Base-by-base conservation (phyloP, 2,888 invertebrate species). In the Dryomyza anilis region DNA sequence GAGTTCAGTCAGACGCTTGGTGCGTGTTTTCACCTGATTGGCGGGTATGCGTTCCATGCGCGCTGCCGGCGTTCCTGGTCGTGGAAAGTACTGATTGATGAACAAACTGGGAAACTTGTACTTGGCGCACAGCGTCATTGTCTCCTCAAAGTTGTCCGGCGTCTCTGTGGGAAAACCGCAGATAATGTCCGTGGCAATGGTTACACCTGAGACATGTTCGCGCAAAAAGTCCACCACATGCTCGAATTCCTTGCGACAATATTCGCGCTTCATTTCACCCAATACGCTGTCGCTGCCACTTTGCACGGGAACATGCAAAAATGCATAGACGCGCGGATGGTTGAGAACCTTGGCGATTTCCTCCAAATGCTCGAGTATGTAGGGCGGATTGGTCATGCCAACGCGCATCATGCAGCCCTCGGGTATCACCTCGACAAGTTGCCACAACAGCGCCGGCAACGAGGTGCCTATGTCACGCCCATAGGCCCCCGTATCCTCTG, bases 331-430 rank as follows among this genome's bases (percentile, higher is more conserved):
- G 65, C 92, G 85, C 0, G 95, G 94, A 82, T 97, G 95, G 59
- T 86, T 86, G 81, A 98, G 86, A 71, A 98, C 93, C 76, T 89
- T 88, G 1, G 95, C 91, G 63, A 98, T 93, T 78, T 95, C 93
- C 81, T 92, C 90, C 23, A 98, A 84, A 81, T 98, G 96, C 73
- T 98, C 96, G 64, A 98, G 84, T 66, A 99, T 98, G 81, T 99
- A 99, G 0, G 98, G 98, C 0, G 98, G 98, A 85, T 98, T 98
- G 57, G 98, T 98, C 96, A 98, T 99, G 14, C 98, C 99, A 30
- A 98, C 86, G 55, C 97, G 87, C 76, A 96, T 86, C 82, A 92
- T 87, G 72, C 93, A 93, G 7, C 91, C 90, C 45, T 88, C 83
- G 0, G 83, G 83, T 64, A 83, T 83, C 1, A 83, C 82, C 62